Base-by-base conservation (phyloP, 2,888 invertebrate species). In the Cryptocephalus moraei region DNA sequence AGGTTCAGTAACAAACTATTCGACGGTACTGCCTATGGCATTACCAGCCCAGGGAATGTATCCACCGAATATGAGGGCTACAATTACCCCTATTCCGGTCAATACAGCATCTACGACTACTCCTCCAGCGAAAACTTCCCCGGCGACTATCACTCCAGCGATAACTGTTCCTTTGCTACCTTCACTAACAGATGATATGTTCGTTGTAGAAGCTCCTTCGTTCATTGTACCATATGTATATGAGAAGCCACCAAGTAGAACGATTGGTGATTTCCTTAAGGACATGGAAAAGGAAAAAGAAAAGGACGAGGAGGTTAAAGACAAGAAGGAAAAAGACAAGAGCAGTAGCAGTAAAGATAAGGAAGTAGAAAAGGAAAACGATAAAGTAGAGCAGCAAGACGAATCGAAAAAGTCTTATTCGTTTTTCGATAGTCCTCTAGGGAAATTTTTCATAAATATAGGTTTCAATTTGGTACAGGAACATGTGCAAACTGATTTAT, bases 181-280 rank as follows among this genome's bases (percentile, higher is more conserved):
- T 1, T 86, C 88, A 8, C 69, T 92, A 22, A 91, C 91, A 13
- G 91, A 92, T 66, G 91, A 92, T 60, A 91, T 91, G 86, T 91
- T 86, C 67, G 91, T 92, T 9, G 85, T 92, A 9, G 91, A 92
- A 70, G 91, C 91, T 32, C 91, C 92, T 8, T 91, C 91, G 14
- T 91, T 92, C 65, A 91, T 92, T 64, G 91, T 92, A 57, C 92
- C 92, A 41, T 92, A 92, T 67, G 89, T 92, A 14, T 91, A 91
- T 70, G 91, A 92, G 67, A 91, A 91, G 66, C 89, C 91, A 9
- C 89, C 91, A 1, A 68, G 84, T 6, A 82, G 84, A 60, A 84
- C 85, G 48, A 78, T 91, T 52, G 84, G 82, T 64, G 82, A 85
- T 54, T 84, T 84, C 65, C 78, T 88, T 32, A 75, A 75, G 48